phyloP scores from a whole-genome alignment of 2,888 invertebrate species.

The Agonum fuliginosum region DNA sequence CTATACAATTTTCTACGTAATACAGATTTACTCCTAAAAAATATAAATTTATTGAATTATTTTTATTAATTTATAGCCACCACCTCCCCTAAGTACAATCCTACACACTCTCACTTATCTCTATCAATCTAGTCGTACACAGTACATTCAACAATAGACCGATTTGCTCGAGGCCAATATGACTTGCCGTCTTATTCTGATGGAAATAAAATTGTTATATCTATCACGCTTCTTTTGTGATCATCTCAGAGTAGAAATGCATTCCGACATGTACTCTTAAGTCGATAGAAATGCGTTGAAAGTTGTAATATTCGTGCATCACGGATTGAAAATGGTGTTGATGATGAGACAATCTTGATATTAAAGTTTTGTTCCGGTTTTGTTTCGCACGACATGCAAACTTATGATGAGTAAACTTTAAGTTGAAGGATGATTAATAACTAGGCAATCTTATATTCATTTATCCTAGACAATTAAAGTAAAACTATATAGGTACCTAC shows the following conservation, averaged over 20 bases:
- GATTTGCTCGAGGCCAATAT: constrained; percentile 37
- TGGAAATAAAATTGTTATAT: neutral
- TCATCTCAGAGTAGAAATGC: constrained; percentile 22
- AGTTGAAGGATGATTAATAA: too few species aligned
- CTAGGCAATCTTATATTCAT: too few species aligned
- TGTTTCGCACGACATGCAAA: constrained; percentile 13
- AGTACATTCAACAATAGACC: constrained; percentile 46
- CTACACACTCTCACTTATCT: constrained; percentile 47
- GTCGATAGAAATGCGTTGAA: constrained; percentile 38
- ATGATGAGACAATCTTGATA: constrained; percentile 32
- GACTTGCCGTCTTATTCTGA: constrained; percentile 17
- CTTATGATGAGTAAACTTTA: too few species aligned
- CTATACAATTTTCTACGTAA: too few species aligned
- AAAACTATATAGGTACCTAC: too few species aligned
- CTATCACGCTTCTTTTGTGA: neutral
- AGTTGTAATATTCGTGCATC: constrained; percentile 44
- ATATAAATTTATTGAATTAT: too few species aligned
- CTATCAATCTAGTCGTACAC: constrained; percentile 49
- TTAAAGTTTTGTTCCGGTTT: constrained; percentile 15
- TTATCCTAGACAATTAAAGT: too few species aligned
- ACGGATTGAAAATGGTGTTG: constrained; percentile 40
- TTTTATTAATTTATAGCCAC: too few species aligned
- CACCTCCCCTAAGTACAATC: too few species aligned
- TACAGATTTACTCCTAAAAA: too few species aligned
- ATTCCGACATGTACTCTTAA: constrained; percentile 47